These are phyloP conservation scores for Glossosoma conforme DNA, from an alignment of 1,140 invertebrate genomes.

Conservation along the genomic window DNA sequence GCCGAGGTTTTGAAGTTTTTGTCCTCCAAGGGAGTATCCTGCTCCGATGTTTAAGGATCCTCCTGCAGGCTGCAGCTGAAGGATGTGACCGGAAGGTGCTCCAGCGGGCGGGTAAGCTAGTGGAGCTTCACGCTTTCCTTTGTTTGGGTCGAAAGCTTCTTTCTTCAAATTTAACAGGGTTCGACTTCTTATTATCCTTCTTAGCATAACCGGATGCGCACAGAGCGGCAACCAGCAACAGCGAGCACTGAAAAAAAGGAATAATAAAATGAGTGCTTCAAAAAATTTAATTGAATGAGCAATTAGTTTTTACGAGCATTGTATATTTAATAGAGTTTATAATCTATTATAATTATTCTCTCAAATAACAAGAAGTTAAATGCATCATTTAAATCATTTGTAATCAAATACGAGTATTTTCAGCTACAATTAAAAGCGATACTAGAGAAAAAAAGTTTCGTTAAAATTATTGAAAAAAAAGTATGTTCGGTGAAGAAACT, in stretches of 20 bases:
- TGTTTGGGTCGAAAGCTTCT: constrained; percentile 10
- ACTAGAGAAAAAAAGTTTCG: no score
- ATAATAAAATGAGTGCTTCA: constrained; percentile 4
- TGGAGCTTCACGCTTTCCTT: constrained; percentile 27
- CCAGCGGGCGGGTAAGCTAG: constrained; percentile 9
- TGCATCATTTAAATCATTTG: no score
- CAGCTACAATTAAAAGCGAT: no score
- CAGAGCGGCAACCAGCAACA: constrained; percentile 6
- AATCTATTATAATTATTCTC: no score
- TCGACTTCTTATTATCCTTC: constrained; percentile 19
- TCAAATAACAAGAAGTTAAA: no score
- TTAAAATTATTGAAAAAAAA: no score
- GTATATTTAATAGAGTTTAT: no score
- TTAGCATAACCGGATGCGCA: constrained; percentile 14
- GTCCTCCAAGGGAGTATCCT: constrained; percentile 21
- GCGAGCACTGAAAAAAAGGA: constrained; percentile 14
- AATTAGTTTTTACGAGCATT: no score
- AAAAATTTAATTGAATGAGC: no score
- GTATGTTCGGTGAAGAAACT: no score
- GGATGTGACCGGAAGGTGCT: constrained; percentile 12
- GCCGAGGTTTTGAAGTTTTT: constrained; percentile 10
- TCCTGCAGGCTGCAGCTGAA: constrained; percentile 19
- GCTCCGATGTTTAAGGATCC: constrained; percentile 26
- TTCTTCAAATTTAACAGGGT: constrained; percentile 15
- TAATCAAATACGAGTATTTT: no score